phyloP scores from a whole-genome alignment of 2,797 vertebrate genomes.

The Denticeps clupeoides region DNA sequence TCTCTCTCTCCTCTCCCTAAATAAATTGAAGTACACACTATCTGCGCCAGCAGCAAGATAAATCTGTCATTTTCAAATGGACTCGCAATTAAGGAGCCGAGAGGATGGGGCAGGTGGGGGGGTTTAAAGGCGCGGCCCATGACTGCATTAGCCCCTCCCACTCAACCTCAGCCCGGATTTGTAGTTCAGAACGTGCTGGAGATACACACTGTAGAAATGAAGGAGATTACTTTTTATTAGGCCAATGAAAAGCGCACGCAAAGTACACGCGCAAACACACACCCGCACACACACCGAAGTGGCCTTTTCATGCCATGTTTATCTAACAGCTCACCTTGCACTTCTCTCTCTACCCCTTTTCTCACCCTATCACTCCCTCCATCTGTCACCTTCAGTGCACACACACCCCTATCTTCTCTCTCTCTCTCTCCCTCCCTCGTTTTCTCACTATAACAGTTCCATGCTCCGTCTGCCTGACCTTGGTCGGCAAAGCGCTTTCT shows the following conservation, averaged over 20 bases:
- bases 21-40: constrained; percentile 40
- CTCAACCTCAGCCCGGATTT: constrained; percentile 18
- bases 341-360: constrained; percentile 17
- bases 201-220: no score
- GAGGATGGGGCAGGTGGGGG: constrained; percentile 4
- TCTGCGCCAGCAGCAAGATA: constrained; percentile 38
- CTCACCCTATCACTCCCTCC: constrained; percentile 11
- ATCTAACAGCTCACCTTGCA: constrained; percentile 26
- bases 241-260: no score
- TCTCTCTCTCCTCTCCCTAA: constrained; percentile 16
- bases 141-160: constrained; percentile 25
- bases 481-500: constrained; percentile 64
- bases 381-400: not conserved
- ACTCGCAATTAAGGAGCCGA: constrained; percentile 29
- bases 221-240: no score
- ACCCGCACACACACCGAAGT: not conserved
- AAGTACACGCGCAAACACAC: not conserved
- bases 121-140: constrained; percentile 15
- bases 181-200: no score
- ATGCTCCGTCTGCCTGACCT: constrained; percentile 57
- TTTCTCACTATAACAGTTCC: constrained; percentile 12
- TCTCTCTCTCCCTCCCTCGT: not conserved
- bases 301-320: constrained; percentile 15
- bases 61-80: constrained; percentile 42
- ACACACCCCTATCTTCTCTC: not conserved